Conservation (phyloP, 1,140 invertebrate species). For the Macrosteles quadrilineatus region DNA sequence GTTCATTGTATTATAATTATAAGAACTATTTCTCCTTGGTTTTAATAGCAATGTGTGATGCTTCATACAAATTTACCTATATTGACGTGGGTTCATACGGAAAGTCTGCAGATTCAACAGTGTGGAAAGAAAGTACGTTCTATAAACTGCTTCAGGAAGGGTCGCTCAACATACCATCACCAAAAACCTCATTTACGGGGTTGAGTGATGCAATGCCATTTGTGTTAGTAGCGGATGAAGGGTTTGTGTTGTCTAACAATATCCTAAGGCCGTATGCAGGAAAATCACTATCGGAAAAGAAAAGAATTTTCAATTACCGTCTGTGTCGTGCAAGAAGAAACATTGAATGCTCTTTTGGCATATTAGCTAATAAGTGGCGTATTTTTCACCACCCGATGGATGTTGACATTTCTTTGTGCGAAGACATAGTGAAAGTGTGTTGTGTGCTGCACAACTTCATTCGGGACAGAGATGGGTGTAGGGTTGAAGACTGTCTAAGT, state of each 20-base stretch:
- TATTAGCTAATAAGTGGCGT: conserved; percentile 40
- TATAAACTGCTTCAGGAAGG: conserved; percentile 1
- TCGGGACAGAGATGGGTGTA: conserved; percentile 14
- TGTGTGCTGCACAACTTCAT: conserved; percentile 37
- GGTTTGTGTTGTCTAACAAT: conserved; percentile 47
- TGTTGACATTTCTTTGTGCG: conserved; percentile 37
- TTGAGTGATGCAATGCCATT: neutral
- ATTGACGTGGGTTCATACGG: conserved; percentile 26
- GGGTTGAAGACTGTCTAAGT: neutral
- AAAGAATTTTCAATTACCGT: conserved; percentile 50
- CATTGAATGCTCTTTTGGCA: conserved; percentile 49
- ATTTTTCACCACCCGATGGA: conserved; percentile 39
- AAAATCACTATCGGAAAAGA: conserved; percentile 29
- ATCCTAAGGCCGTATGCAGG: conserved; percentile 43
- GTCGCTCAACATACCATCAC: neutral
- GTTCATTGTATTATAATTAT: conserved; percentile 35
- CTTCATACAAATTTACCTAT: conserved; percentile 15
- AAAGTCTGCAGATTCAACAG: conserved; percentile 27
- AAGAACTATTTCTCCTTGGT: conserved; percentile 34
- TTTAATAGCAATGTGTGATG: conserved; percentile 8
- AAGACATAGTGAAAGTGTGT: conserved; percentile 41
- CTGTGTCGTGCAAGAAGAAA: conserved; percentile 42
- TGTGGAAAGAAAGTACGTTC: conserved; percentile 19
- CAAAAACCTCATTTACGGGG: neutral
- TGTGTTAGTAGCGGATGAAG: conserved; percentile 49